phyloP scores from a whole-genome alignment of 1,140 invertebrate species.

The Harlomillsia oculata region DNA sequence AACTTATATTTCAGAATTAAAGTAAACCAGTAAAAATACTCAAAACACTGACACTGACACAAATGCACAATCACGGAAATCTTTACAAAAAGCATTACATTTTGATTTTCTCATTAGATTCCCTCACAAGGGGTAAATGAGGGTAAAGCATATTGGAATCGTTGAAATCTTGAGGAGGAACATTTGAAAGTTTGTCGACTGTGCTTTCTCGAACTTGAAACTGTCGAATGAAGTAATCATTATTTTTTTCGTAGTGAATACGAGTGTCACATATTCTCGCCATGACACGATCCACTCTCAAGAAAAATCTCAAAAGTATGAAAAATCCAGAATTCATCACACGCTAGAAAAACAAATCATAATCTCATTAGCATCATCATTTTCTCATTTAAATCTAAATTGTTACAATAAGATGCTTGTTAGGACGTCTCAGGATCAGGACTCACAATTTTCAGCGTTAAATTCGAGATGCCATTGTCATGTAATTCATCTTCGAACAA shows the following conservation, averaged over 20 bases:
- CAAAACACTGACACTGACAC: no score
- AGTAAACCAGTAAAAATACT: no score
- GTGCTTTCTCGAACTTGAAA: conserved; percentile 58
- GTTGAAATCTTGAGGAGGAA: conserved; percentile 17
- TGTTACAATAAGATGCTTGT: no score
- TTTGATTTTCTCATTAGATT: conserved; percentile 21
- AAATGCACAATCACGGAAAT: no score
- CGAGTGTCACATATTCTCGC: conserved; percentile 84
- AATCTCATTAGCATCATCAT: no score
- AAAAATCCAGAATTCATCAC: conserved; percentile 93
- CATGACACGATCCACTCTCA: conserved; percentile 87
- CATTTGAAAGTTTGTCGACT: conserved; percentile 9
- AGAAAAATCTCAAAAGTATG: conserved; percentile 78
- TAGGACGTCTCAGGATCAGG: no score
- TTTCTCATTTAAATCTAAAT: no score
- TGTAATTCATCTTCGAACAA: conserved; percentile 98
- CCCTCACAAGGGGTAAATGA: conserved; percentile 14
- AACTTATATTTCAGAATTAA: no score
- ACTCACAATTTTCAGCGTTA: conserved; percentile 88
- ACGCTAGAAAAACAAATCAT: conserved; percentile 53
- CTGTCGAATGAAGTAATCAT: conserved; percentile 64
- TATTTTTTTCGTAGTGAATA: conserved; percentile 71
- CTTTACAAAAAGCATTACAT: no score
- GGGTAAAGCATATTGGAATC: conserved; percentile 29
- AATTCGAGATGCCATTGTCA: conserved; percentile 87